phyloP scores from a whole-genome alignment of 2,888 invertebrate genomes.

The Oconnorella tubifera region DNA sequence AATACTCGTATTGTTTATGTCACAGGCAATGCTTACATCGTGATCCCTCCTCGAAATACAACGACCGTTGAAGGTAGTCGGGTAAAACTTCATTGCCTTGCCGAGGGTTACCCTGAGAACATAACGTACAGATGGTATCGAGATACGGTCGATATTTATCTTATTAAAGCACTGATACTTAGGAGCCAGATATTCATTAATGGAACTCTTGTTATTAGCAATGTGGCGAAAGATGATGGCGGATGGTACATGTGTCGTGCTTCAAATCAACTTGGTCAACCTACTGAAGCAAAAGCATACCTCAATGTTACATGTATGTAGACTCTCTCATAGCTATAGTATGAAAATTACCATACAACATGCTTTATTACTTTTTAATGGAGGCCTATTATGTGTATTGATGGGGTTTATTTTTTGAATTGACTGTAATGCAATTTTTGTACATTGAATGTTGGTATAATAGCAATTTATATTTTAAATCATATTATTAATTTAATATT shows the following conservation, averaged over 20 bases:
- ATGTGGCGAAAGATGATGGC: slow-evolving; percentile 88
- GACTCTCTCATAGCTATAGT: too few species aligned
- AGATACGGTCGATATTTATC: slow-evolving; percentile 20
- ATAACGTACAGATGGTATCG: slow-evolving; percentile 59
- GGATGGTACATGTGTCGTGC: slow-evolving; percentile 94
- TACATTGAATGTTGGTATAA: too few species aligned
- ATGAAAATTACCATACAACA: too few species aligned
- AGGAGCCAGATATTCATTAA: slow-evolving; percentile 78
- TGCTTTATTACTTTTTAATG: too few species aligned
- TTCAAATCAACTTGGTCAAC: slow-evolving; percentile 91
- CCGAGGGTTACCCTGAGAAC: slow-evolving; percentile 86
- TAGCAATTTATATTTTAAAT: too few species aligned
- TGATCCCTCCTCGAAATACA: slow-evolving; percentile 89
- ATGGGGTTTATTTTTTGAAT: too few species aligned
- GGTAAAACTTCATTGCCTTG: slow-evolving; percentile 89
- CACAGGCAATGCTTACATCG: slow-evolving; percentile 88
- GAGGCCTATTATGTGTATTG: too few species aligned
- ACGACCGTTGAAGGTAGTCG: slow-evolving; percentile 91
- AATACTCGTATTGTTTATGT: background rate
- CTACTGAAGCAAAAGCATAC: slow-evolving; percentile 90
- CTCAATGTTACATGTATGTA: slow-evolving; percentile 96
- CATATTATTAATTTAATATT: too few species aligned
- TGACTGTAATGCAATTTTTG: too few species aligned
- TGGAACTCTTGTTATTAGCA: slow-evolving; percentile 86
- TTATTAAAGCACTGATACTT: slow-evolving; percentile 66